A percentile compares a stretch with the other conserved stretches of the same genome.
These are phyloP conservation scores for Melanchra persicariae DNA, from an alignment of 2,888 invertebrate species.

Conservation along the genomic window DNA sequence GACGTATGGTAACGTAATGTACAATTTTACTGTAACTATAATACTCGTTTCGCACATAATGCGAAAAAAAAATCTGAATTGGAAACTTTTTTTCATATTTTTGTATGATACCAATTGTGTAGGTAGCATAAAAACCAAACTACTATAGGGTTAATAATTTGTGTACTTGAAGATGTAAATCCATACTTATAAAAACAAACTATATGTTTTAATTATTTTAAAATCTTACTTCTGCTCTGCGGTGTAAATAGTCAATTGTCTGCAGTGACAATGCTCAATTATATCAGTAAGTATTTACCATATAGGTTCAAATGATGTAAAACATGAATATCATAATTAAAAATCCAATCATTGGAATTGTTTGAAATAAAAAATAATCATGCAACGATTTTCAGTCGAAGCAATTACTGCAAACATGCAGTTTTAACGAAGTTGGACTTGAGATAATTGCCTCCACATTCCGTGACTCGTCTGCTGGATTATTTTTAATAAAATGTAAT, in stretches of 20 bases:
- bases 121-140: too few species aligned
- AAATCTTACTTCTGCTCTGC: neutral
- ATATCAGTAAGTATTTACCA: neutral
- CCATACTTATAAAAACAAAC: too few species aligned
- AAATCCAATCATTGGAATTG: slow-evolving; percentile 44
- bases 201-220: too few species aligned
- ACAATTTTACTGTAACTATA: too few species aligned
- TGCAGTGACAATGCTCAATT: neutral
- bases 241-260: neutral
- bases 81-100: too few species aligned
- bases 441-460: slow-evolving; percentile 44
- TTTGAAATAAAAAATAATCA: slow-evolving; percentile 47
- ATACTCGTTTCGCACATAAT: too few species aligned
- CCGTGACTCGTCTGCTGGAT: slow-evolving; percentile 44
- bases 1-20: too few species aligned
- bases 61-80: too few species aligned
- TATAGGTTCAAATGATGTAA: slow-evolving; percentile 15
- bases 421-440: slow-evolving; percentile 50
- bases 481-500: slow-evolving; percentile 54
- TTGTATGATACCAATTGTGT: too few species aligned
- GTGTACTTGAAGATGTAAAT: neutral
- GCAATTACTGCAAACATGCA: slow-evolving; percentile 32
- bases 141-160: too few species aligned
- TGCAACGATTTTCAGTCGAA: slow-evolving; percentile 31
- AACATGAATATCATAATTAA: slow-evolving; percentile 24